These are phyloP conservation scores for Leucophenga maculata DNA, from an alignment of 2,888 invertebrate species.

Conservation along the genomic window DNA sequence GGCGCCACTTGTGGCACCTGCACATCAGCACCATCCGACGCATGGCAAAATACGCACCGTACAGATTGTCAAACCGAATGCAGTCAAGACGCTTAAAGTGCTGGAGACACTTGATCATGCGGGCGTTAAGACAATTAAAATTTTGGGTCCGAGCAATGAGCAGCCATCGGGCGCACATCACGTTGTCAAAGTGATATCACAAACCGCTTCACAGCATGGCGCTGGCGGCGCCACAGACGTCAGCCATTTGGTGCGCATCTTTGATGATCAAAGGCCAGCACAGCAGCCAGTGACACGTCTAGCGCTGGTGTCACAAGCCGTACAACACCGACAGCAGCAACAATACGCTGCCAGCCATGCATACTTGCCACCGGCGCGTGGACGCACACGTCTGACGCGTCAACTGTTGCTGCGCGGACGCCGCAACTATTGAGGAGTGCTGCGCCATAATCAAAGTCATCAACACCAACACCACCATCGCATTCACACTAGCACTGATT, in stretches of 20 bases:
- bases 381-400: background rate
- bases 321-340: conserved; percentile 6
- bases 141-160: conserved; percentile 60
- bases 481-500: conserved; percentile 51
- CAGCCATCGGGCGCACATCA: conserved; percentile 62
- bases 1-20: conserved; percentile 9
- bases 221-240: conserved; percentile 31
- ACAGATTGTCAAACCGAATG: conserved; percentile 60
- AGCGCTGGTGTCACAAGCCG: conserved; percentile 9
- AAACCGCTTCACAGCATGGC: conserved; percentile 40
- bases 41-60: conserved; percentile 62
- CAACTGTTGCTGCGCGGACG: background rate
- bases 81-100: conserved; percentile 61
- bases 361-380: conserved; percentile 5
- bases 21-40: conserved; percentile 23
- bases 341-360: background rate
- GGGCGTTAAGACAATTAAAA: conserved; percentile 67
- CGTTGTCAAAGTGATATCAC: conserved; percentile 59
- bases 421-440: background rate
- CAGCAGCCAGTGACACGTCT: background rate
- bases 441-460: too few species aligned
- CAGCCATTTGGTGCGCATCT: conserved; percentile 61
- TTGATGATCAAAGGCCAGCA: conserved; percentile 49
- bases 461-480: background rate
- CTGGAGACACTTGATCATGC: conserved; percentile 59